Conservation (phyloP, 2,888 invertebrate genomes). For the Coremacera marginata region DNA sequence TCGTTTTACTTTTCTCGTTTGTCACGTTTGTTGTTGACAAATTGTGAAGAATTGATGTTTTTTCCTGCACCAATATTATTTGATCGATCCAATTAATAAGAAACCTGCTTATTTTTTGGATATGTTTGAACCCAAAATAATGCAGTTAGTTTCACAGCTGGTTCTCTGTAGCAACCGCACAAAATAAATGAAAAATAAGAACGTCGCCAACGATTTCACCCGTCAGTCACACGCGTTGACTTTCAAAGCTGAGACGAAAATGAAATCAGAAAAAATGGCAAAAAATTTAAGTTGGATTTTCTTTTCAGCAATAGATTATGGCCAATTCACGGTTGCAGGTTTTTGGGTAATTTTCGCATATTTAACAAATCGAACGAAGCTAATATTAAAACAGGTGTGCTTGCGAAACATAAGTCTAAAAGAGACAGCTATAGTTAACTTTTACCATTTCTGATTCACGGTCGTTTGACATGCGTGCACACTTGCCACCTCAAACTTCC, state of each 20-base stretch:
- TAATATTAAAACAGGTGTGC: not conserved
- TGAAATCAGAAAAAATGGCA: not conserved
- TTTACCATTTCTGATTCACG: too few species aligned
- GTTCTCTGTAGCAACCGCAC: not conserved
- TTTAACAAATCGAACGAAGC: not conserved
- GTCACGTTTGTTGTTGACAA: not conserved
- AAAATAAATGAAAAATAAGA: conserved; percentile 23
- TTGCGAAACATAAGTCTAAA: not conserved
- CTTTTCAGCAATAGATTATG: not conserved
- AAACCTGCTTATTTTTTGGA: conserved; percentile 11
- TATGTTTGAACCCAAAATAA: conserved; percentile 9
- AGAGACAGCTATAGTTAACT: too few species aligned
- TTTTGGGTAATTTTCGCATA: not conserved
- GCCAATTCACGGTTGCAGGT: not conserved
- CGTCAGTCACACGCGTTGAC: conserved; percentile 1
- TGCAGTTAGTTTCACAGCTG: conserved; percentile 4
- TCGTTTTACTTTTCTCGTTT: not conserved
- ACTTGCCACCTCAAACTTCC: too few species aligned
- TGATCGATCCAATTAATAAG: not conserved
- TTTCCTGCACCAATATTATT: not conserved
- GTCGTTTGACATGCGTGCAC: too few species aligned
- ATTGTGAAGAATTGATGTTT: not conserved
- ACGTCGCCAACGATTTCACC: not conserved
- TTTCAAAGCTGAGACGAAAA: conserved; percentile 1
- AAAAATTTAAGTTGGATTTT: not conserved